Conservation (phyloP, 92 coral and sea anemone species). For the Heliopora coerulea region DNA sequence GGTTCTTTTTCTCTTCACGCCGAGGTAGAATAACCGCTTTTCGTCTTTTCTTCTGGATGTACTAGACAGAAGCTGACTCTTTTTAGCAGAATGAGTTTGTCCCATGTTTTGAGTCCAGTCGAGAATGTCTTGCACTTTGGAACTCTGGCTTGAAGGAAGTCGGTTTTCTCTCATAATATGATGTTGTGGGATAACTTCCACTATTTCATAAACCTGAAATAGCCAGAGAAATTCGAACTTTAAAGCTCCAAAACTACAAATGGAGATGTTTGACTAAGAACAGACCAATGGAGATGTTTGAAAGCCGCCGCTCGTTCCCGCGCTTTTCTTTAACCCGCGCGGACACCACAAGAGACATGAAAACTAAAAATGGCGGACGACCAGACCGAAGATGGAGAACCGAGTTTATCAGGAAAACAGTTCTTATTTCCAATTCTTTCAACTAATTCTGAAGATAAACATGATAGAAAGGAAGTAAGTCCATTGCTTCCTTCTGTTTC, state of each 20-base stretch:
- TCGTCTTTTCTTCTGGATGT: constrained; percentile 20
- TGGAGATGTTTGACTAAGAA: background rate
- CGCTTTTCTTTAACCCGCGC: constrained; percentile 40
- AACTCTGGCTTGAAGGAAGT: background rate
- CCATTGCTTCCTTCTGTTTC: constrained; percentile 48
- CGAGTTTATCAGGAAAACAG: constrained; percentile 6
- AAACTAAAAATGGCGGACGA: constrained; percentile 44
- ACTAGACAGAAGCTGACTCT: background rate
- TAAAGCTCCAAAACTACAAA: background rate
- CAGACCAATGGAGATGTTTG: background rate
- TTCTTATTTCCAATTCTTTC: constrained; percentile 50
- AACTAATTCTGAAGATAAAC: constrained; percentile 1
- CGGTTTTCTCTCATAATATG: constrained; percentile 30
- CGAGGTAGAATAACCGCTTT: constrained; percentile 36
- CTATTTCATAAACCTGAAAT: constrained; percentile 17
- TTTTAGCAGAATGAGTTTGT: constrained; percentile 37
- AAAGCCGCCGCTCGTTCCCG: constrained; percentile 12
- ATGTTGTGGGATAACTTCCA: background rate
- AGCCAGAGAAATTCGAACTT: background rate
- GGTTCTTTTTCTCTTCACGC: constrained; percentile 31
- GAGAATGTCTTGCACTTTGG: constrained; percentile 37
- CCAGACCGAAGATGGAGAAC: constrained; percentile 6
- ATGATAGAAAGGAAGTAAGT: background rate
- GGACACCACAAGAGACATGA: constrained; percentile 46
- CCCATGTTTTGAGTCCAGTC: constrained; percentile 40